Evolutionary conservation across 2,113 vertebrate genomes (phyloP).

Genomic region (Cyprinodon variegatus): DNA sequence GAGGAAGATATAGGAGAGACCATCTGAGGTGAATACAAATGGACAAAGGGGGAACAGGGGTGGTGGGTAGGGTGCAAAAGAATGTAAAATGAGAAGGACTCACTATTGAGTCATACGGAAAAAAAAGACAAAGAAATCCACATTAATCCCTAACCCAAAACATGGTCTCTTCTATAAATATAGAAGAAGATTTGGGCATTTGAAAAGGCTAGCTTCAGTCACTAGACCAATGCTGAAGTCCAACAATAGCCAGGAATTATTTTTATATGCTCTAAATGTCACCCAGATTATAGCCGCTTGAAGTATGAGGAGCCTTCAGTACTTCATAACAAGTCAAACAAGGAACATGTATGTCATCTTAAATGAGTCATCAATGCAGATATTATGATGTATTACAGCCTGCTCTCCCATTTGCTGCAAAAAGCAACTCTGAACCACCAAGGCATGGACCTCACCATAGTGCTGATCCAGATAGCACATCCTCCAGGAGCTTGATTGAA

Average conservation of each 20-base stretch:
- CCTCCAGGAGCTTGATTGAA: neutral
- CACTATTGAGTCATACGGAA: conserved; percentile 72
- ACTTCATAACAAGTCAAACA: neutral
- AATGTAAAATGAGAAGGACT: conserved; percentile 75
- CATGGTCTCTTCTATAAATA: conserved; percentile 48
- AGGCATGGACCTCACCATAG: neutral
- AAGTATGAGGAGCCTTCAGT: conserved; percentile 24
- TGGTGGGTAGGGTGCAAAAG: conserved; percentile 66
- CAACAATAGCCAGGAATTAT: conserved; percentile 2
- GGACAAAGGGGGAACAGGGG: conserved; percentile 58
- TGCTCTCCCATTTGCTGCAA: too few relatives aligned
- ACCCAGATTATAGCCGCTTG: conserved; percentile 21
- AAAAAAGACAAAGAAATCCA: conserved; percentile 72
- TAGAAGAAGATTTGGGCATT: conserved; percentile 31
- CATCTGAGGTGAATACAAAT: conserved; percentile 79
- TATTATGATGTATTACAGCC: neutral
- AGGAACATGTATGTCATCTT: conserved; percentile 17
- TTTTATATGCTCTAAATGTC: neutral
- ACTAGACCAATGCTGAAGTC: conserved; percentile 22
- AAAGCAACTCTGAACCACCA: neutral
- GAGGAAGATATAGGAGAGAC: conserved; percentile 66
- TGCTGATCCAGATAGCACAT: too few relatives aligned
- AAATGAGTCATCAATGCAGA: conserved; percentile 32
- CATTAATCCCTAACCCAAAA: conserved; percentile 73
- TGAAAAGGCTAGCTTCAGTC: conserved; percentile 58